Base-by-base conservation (phyloP, 2,113 vertebrate species). In the Alouatta palliata region DNA sequence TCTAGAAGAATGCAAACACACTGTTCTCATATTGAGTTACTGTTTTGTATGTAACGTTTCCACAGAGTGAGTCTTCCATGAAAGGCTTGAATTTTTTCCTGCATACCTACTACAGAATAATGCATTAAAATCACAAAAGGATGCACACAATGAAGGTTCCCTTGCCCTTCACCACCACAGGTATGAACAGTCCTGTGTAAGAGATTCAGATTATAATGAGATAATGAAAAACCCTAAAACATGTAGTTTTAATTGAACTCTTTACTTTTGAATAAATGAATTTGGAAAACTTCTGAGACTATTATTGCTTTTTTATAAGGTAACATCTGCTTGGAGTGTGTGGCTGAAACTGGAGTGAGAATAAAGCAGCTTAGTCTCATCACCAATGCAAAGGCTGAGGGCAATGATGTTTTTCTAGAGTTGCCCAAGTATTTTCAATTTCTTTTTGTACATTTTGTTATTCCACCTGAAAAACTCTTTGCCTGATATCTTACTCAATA, bases 231-330 rank as follows among this genome's bases (percentile, higher is more conserved):
- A 85, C 32, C 17, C 40, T 87, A 43, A 37, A 95, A 80, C 92
- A 90, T 43, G 1, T 25, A 95, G n/a, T 49, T 87, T 43, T 90
- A 82, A 93, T 37, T 87, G 70, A 97, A n/a, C 0, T 25, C 12
- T 88, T 97, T n/a, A 14, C 32, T 97, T 97, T 76, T 86, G 97
- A 73, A 84, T 89, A 95, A 97, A 97, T 20, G 2, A 95, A 91
- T 95, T 61, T 96, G 81, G 90, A 98, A 94, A 96, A 91, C 13
- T 90, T 98, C 88, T 89, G 82, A 98, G 45, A 96, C 96, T 7
- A 95, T 76, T 96, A 87, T 14, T 86, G 32, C n/a, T 66, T 96
- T 66, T 96, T 79, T 82, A 71, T 85, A 89, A 91, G 20, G 75
- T 70, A 93, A 58, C 71, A 47, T 45, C 8, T 90, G 2, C 77